Conservation (phyloP, 2,797 vertebrate species). For the Artibeus lituratus region DNA sequence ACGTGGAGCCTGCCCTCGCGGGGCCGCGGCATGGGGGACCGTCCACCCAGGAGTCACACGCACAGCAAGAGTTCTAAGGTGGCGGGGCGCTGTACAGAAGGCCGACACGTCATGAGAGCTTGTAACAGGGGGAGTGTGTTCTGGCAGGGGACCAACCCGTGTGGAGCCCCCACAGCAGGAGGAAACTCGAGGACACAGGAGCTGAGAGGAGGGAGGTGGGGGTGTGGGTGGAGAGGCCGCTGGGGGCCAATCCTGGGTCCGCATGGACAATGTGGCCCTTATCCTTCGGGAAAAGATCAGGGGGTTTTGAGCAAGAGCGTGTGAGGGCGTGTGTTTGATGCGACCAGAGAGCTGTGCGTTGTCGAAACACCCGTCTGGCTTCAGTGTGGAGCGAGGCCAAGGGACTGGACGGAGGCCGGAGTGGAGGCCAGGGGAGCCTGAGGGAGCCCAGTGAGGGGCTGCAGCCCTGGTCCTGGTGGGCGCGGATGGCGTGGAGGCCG, state of each 20-base stretch:
- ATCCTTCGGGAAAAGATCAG: neutral
- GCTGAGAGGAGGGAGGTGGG: neutral
- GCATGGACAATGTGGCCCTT: neutral
- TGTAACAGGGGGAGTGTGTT: neutral
- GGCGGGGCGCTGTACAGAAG: neutral
- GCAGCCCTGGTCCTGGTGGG: neutral
- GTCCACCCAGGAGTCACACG: too few relatives aligned
- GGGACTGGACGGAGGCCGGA: neutral
- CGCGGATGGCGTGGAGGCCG: neutral
- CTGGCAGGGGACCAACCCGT: neutral
- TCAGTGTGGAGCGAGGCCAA: neutral
- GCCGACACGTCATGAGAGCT: neutral
- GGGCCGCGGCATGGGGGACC: too few relatives aligned
- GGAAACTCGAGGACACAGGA: accelerated
- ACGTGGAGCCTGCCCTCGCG: too few relatives aligned
- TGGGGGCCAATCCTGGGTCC: neutral
- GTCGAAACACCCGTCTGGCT: neutral
- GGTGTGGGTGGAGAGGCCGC: too few relatives aligned
- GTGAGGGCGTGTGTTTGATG: neutral
- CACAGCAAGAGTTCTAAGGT: neutral
- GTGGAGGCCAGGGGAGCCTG: too few relatives aligned
- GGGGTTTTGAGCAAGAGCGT: neutral
- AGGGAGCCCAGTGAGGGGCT: neutral
- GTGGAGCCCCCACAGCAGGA: neutral
- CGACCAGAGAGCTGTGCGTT: neutral